These are phyloP conservation scores for Chloropsis hardwickii DNA, from an alignment of 2,113 vertebrate species.

Conservation along the genomic window DNA sequence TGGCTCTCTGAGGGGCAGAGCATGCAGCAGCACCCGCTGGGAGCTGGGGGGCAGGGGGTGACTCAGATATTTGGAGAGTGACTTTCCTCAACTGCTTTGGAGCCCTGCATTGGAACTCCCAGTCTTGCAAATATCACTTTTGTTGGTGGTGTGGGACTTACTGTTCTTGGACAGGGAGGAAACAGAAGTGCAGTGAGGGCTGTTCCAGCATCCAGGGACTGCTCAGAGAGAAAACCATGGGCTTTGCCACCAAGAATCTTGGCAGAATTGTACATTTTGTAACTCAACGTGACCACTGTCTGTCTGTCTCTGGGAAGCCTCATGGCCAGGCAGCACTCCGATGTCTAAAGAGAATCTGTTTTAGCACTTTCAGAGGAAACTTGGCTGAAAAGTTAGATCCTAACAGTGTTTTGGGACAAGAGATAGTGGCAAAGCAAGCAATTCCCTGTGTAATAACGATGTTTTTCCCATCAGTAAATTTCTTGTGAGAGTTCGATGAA, in stretches of 20 bases:
- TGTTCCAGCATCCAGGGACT: background rate
- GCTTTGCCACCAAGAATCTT: background rate
- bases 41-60: background rate
- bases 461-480: background rate
- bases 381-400: background rate
- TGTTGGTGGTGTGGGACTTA: background rate
- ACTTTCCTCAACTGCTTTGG: background rate
- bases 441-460: background rate
- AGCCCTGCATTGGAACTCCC: background rate
- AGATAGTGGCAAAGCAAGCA: background rate
- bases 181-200: background rate
- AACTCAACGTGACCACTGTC: rapidly evolving
- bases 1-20: background rate
- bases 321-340: background rate
- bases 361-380: background rate
- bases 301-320: background rate
- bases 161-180: background rate
- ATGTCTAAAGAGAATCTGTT: background rate
- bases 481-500: background rate
- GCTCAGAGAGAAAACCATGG: background rate
- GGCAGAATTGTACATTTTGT: background rate
- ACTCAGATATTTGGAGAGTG: background rate
- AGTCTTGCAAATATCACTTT: background rate
- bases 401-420: background rate
- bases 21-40: rapidly evolving